Base-by-base conservation (phyloP, 1,140 invertebrate genomes). In the Drosophila lacertosa region DNA sequence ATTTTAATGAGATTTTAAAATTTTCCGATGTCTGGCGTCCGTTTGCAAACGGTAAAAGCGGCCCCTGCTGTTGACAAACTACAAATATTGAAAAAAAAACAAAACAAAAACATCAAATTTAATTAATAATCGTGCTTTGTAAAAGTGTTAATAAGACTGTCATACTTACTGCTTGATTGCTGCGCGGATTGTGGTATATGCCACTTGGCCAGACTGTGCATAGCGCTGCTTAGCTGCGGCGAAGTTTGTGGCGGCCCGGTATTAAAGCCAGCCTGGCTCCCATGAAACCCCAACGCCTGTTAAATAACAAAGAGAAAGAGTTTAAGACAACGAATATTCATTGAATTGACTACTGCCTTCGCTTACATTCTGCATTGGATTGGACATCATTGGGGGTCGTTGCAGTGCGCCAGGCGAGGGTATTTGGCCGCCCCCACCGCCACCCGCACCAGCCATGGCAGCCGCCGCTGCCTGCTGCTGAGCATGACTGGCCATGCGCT, bases 1-100 rank as follows among this genome's bases (percentile, higher is more conserved):
- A 89, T 89, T 94, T 93, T 59, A 95, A 77, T 4, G 93, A 94
- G 64, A 95, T 95, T 91, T 95, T 95, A 81, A 94, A 95, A 60
- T 93, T 93, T 89, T 94, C 93, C 53, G 81, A 86, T 39, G 93
- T 93, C 37, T 90, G 90, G 22, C 89, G 89, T 33, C 90, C 90
- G 54, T 91, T 91, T n/a, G 89, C 81, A 42, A 91, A 91, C 24
- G 86, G 84, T 74, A 91, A 81, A 13, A 92, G 67, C 11, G 86
- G 90, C 24, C 83, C 81, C 53, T 91, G 90, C 72, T 90, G 89
- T 24, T 81, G 69, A 59, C 89, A 91, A 48, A 83, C 89, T 91
- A n/a, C n/a, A n/a, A n/a, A n/a, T n/a, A n/a, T n/a, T n/a, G n/a
- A 32, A 9, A 69, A 33, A 57, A 9, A 15, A 11, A 0, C 64